Conservation (phyloP, 2,113 vertebrate species). For the Anolis carolinensis region DNA sequence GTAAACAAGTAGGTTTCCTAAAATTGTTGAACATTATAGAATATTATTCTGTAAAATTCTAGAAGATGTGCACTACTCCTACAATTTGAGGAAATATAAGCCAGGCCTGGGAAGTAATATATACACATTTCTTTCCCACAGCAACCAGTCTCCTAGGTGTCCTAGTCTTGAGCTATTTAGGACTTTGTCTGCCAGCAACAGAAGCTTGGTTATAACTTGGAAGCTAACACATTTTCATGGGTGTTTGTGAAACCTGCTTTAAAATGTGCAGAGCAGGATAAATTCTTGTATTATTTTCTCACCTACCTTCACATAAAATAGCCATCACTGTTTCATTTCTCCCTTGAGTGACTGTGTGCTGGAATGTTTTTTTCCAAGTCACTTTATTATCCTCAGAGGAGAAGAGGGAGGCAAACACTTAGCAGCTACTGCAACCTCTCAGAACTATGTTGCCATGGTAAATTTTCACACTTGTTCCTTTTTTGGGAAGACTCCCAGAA, state of each 20-base stretch:
- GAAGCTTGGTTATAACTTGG: neutral
- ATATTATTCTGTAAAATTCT: neutral
- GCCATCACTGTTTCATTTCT: neutral
- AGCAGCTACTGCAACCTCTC: neutral
- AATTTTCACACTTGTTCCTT: slow-evolving; percentile 12
- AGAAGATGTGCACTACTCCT: neutral
- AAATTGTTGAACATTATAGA: neutral
- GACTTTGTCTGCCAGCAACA: neutral
- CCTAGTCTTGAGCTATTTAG: too few relatives aligned
- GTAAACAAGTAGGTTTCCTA: neutral
- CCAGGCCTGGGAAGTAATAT: neutral
- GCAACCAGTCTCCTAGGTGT: too few relatives aligned
- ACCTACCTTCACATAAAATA: slow-evolving; percentile 53
- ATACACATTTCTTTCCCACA: too few relatives aligned
- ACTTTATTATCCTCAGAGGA: slow-evolving; percentile 14
- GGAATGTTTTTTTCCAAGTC: slow-evolving; percentile 7
- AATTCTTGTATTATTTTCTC: slow-evolving; percentile 55
- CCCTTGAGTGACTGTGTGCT: neutral
- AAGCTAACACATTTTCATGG: neutral
- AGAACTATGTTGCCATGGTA: slow-evolving; percentile 15
- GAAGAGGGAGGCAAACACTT: neutral
- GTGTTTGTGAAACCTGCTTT: neutral
- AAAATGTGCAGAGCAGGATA: neutral
- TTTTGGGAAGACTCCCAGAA: slow-evolving; percentile 5
- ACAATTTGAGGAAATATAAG: neutral